Evolutionary conservation across 1,140 invertebrate genomes (phyloP).

Genomic region (Bombyx mandarina): DNA sequence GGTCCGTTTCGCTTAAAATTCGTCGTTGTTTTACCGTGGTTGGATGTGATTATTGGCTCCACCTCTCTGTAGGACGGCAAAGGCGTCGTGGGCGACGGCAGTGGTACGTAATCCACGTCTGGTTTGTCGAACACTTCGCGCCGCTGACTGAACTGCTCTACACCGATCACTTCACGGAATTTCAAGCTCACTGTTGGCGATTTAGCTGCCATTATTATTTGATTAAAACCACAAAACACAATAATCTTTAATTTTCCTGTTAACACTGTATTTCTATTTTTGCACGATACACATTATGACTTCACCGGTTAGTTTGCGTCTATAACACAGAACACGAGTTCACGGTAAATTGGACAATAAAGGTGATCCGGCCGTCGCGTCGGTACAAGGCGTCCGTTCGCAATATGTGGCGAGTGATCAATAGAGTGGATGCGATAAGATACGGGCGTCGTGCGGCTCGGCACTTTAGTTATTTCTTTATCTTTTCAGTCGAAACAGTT

Average conservation of each 20-base stretch:
- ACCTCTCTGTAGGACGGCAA: conserved; percentile 39
- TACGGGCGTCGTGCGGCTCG: conserved; percentile 41
- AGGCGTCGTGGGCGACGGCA: conserved; percentile 34
- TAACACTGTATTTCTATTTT: conserved; percentile 64
- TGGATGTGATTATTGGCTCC: conserved; percentile 58
- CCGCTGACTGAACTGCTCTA: conserved; percentile 61
- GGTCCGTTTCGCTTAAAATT: conserved; percentile 59
- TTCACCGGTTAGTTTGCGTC: conserved; percentile 63
- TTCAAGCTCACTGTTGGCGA: conserved; percentile 62
- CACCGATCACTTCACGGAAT: conserved; percentile 62
- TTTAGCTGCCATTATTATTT: conserved; percentile 62
- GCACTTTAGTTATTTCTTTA: conserved; percentile 54
- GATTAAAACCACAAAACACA: conserved; percentile 67
- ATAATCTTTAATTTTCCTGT: conserved; percentile 68
- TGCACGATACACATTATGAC: conserved; percentile 62
- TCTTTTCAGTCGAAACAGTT: conserved; percentile 61
- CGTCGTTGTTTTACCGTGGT: conserved; percentile 56
- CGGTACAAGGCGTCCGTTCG: conserved; percentile 55
- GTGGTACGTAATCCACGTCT: conserved; percentile 58
- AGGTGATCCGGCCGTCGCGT: conserved; percentile 56
- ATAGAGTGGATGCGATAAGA: conserved; percentile 63
- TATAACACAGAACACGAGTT: conserved; percentile 53
- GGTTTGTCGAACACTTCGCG: conserved; percentile 64
- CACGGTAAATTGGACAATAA: conserved; percentile 64
- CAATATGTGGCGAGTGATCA: conserved; percentile 65